phyloP scores from a whole-genome alignment of 2,113 vertebrate genomes.

The Ivindomyrus marchei region DNA sequence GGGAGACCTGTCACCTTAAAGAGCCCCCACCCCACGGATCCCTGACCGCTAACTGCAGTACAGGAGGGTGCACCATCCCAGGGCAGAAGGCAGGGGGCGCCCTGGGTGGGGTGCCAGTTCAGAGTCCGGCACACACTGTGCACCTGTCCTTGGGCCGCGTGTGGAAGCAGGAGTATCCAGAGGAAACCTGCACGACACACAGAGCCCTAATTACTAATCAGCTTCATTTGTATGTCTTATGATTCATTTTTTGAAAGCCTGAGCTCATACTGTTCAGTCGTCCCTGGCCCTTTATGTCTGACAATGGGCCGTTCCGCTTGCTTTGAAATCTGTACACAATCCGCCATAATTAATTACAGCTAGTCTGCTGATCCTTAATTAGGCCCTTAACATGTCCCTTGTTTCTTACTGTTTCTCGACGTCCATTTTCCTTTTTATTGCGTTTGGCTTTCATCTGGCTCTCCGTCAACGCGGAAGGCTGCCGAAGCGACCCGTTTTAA shows the following conservation, averaged over 20 bases:
- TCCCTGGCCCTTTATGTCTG: not conserved
- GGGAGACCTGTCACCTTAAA: not conserved
- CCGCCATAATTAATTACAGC: constrained; percentile 7
- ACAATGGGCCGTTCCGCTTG: not conserved
- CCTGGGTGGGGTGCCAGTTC: not conserved
- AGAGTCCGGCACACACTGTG: not conserved
- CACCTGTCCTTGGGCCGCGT: not conserved
- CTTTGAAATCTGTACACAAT: constrained; percentile 3
- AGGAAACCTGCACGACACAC: not conserved
- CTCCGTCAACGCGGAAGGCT: not conserved
- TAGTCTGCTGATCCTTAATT: not conserved
- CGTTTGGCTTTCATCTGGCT: not conserved
- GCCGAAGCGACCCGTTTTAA: not conserved
- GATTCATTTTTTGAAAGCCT: not conserved
- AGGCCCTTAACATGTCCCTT: not conserved
- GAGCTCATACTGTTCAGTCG: not conserved
- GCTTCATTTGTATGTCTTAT: not conserved
- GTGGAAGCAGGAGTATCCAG: not conserved
- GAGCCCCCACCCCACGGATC: not conserved
- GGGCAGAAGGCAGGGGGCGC: not conserved
- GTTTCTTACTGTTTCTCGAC: not conserved
- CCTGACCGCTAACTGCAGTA: not conserved
- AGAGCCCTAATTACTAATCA: not conserved
- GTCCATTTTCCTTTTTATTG: not conserved
- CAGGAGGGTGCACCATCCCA: not conserved